These are phyloP conservation scores for Calliopum simillimum DNA, from an alignment of 2,888 invertebrate genomes.

Conservation along the genomic window DNA sequence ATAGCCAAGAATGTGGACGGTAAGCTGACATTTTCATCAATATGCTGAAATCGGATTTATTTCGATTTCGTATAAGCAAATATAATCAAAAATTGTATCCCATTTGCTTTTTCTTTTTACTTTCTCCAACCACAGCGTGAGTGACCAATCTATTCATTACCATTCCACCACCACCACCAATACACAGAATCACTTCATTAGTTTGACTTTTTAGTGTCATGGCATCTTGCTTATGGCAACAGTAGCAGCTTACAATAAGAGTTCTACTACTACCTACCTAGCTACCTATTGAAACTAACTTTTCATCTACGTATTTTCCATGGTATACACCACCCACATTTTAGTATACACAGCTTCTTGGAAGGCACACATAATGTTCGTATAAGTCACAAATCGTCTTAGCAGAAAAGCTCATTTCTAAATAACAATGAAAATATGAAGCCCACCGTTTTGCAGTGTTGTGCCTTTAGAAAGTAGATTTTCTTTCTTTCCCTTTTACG, in stretches of 20 bases:
- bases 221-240: too few relatives aligned
- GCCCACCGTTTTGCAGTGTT: too few relatives aligned
- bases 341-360: too few relatives aligned
- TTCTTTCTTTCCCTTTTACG: neutral
- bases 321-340: too few relatives aligned
- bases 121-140: too few relatives aligned
- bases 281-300: neutral
- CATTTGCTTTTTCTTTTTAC: too few relatives aligned
- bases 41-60: constrained; percentile 15
- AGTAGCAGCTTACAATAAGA: too few relatives aligned
- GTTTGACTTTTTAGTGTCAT: neutral
- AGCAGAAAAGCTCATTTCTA: constrained; percentile 3
- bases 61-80: neutral
- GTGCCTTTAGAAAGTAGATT: neutral
- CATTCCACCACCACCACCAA: neutral
- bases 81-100: too few relatives aligned
- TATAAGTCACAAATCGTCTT: constrained; percentile 10
- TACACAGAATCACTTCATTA: constrained; percentile 4
- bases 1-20: too few relatives aligned
- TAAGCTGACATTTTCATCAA: constrained; percentile 16
- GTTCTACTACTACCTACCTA: neutral
- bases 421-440: constrained; percentile 2
- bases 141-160: too few relatives aligned
- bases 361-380: too few relatives aligned
- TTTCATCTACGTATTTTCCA: neutral